These are phyloP conservation scores for Dicyrtoma fusca DNA, from an alignment of 2,888 invertebrate genomes.

Conservation along the genomic window DNA sequence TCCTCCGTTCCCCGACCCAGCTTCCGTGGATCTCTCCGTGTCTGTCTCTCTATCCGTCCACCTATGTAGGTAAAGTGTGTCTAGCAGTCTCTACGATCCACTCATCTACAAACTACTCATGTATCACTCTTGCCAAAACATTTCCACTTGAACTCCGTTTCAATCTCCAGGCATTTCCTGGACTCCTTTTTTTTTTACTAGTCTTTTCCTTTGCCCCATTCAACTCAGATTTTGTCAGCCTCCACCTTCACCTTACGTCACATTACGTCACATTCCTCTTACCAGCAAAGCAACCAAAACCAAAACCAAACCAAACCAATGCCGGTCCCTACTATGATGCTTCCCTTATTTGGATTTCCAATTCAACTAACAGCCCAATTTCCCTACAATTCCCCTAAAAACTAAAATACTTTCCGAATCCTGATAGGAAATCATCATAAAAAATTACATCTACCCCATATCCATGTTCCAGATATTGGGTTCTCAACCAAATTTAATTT, in stretches of 20 bases:
- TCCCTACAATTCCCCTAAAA: background rate
- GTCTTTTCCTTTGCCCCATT: no score
- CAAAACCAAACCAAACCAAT: slow-evolving; percentile 2
- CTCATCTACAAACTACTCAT: no score
- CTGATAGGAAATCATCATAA: background rate
- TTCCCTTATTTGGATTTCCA: slow-evolving; percentile 23
- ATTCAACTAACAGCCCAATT: slow-evolving; percentile 27
- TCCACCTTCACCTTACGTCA: background rate
- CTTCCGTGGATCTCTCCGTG: background rate
- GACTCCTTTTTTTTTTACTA: no score
- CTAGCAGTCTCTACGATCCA: no score
- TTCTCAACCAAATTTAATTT: background rate
- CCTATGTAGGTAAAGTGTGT: background rate
- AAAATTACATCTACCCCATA: no score
- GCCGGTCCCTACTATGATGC: background rate
- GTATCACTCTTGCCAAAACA: no score
- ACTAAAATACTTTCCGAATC: background rate
- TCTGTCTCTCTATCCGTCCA: background rate
- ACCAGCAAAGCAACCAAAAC: background rate
- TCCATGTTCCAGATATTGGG: no score
- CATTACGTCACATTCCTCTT: background rate
- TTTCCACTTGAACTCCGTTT: background rate
- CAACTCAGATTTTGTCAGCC: no score
- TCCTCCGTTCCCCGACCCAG: background rate
- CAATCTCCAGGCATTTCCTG: background rate